A percentile compares a stretch with the other conserved stretches of the same genome.
Evolutionary conservation across 1,140 invertebrate genomes (phyloP).

Genomic region (Drosophila kohkoa): DNA sequence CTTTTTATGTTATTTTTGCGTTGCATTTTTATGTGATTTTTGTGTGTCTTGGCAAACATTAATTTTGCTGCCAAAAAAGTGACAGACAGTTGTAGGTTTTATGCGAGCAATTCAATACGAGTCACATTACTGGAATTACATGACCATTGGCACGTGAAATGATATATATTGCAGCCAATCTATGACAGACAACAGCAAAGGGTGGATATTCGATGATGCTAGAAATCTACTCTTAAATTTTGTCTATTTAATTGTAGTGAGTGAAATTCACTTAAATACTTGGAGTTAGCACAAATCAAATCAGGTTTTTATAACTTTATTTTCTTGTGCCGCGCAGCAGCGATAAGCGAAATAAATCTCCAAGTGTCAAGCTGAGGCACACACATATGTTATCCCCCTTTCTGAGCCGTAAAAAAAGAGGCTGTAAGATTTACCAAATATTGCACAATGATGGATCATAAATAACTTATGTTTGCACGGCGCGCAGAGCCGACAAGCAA

Average conservation of each 20-base stretch:
- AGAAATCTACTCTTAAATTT: neutral
- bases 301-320: slow-evolving; percentile 74
- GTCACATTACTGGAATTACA: slow-evolving; percentile 72
- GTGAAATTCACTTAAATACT: slow-evolving; percentile 51
- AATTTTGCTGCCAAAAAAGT: slow-evolving; percentile 56
- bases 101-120: slow-evolving; percentile 40
- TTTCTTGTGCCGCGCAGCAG: slow-evolving; percentile 33
- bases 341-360: slow-evolving; percentile 81
- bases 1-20: slow-evolving; percentile 78
- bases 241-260: neutral
- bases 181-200: neutral
- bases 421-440: slow-evolving; percentile 80
- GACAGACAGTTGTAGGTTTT: slow-evolving; percentile 77
- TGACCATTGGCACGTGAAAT: slow-evolving; percentile 64
- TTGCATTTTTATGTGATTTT: slow-evolving; percentile 71
- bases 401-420: slow-evolving; percentile 63
- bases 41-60: slow-evolving; percentile 59
- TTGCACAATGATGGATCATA: slow-evolving; percentile 84
- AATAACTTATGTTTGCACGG: slow-evolving; percentile 80
- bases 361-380: slow-evolving; percentile 71
- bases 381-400: slow-evolving; percentile 58
- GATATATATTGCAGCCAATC: slow-evolving; percentile 48
- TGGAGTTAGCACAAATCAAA: slow-evolving; percentile 56
- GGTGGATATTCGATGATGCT: neutral
- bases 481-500: slow-evolving; percentile 1